These are phyloP conservation scores for Eufriesea mexicana DNA, from an alignment of 1,140 invertebrate species.

Conservation along the genomic window DNA sequence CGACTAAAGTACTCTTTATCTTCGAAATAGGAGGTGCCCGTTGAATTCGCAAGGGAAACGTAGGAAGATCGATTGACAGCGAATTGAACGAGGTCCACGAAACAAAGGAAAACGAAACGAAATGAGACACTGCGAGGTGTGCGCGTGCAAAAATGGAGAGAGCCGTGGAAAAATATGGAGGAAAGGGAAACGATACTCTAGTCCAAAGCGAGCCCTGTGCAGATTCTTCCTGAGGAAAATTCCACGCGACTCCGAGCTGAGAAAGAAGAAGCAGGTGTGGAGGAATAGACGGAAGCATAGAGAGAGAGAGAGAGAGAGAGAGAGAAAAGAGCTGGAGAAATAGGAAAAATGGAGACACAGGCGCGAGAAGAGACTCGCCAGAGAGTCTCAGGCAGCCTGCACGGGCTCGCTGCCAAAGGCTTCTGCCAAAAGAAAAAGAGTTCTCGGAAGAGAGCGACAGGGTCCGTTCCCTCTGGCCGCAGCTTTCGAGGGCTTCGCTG, in stretches of 20 bases:
- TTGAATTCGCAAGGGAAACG: no score
- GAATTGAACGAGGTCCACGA: no score
- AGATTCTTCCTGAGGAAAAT: conserved; percentile 29
- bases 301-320: not conserved
- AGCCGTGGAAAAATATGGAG: not conserved
- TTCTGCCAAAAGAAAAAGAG: conserved; percentile 61
- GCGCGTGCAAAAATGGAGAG: not conserved
- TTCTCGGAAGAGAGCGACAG: conserved; percentile 44
- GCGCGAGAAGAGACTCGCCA: conserved; percentile 39
- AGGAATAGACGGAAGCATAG: no score
- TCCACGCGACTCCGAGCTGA: conserved; percentile 13
- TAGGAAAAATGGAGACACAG: not conserved
- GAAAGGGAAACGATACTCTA: not conserved
- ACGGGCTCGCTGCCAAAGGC: conserved; percentile 53
- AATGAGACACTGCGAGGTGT: no score
- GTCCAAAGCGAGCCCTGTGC: not conserved
- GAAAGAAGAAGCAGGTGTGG: not conserved
- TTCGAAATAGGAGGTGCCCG: no score
- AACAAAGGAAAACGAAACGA: not conserved
- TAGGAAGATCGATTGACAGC: not conserved
- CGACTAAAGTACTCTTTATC: no score
- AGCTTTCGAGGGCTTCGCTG: conserved; percentile 40
- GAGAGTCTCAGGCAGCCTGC: conserved; percentile 49
- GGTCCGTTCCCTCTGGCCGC: conserved; percentile 11
- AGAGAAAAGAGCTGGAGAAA: not conserved